Percentiles rank a stretch among this genome's conserved stretches.
phyloP scores from a whole-genome alignment of 2,888 invertebrate genomes.

The Lymantria monacha region DNA sequence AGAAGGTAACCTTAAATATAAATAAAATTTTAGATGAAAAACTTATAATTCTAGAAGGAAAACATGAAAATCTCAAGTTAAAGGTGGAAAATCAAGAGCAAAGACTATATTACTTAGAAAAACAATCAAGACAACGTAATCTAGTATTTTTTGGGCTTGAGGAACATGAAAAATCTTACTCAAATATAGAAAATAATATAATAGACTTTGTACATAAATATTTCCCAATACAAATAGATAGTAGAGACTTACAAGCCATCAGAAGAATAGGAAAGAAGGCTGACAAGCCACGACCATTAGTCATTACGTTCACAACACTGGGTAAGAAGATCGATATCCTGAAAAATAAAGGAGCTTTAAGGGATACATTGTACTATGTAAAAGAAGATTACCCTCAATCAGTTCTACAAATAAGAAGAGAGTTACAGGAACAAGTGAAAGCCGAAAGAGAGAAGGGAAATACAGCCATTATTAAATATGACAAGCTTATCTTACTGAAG shows the following conservation, averaged over 20 bases:
- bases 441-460: constrained; percentile 18
- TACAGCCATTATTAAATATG: constrained; percentile 19
- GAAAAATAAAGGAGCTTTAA: constrained; percentile 13
- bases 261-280: constrained; percentile 18
- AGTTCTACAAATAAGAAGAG: constrained; percentile 16
- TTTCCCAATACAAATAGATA: constrained; percentile 8
- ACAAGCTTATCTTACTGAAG: constrained; percentile 16
- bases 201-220: constrained; percentile 10
- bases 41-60: not conserved
- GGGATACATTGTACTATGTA: constrained; percentile 12
- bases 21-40: not conserved
- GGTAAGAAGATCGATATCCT: constrained; percentile 12
- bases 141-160: constrained; percentile 15
- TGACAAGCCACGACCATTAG: constrained; percentile 15
- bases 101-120: too few relatives aligned
- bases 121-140: constrained; percentile 11
- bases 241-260: constrained; percentile 11
- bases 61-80: not conserved
- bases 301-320: constrained; percentile 18
- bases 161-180: constrained; percentile 12
- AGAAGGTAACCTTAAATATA: not conserved
- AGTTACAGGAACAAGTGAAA: constrained; percentile 16
- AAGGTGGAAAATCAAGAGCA: constrained; percentile 3
- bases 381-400: constrained; percentile 17
- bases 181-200: constrained; percentile 8